A percentile compares a stretch with the other conserved stretches of the same genome.
Conservation (phyloP, 2,797 vertebrate species). For the Falco biarmicus region DNA sequence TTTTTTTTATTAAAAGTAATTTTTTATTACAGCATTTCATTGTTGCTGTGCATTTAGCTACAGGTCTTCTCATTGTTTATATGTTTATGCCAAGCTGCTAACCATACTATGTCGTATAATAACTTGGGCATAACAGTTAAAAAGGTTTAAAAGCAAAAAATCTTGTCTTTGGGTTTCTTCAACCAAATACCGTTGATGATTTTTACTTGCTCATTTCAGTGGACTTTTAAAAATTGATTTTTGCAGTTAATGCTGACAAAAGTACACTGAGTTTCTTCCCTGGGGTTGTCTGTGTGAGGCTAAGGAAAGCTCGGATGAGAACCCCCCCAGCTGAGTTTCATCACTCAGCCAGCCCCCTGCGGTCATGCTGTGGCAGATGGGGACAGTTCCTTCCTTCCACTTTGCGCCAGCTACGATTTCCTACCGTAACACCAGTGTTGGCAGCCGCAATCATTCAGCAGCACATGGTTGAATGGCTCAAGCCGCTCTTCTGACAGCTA, state of each 20-base stretch:
- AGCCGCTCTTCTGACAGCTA: neutral
- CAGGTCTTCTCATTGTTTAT: neutral
- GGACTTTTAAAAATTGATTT: neutral
- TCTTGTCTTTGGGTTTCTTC: neutral
- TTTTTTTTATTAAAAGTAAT: neutral
- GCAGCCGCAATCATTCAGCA: neutral
- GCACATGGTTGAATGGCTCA: rapidly evolving
- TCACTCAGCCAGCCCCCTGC: neutral
- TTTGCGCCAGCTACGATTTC: neutral
- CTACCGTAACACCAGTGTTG: rapidly evolving
- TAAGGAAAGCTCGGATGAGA: neutral
- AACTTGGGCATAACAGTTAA: neutral
- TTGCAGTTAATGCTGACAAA: neutral
- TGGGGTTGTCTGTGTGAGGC: neutral
- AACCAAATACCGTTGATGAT: neutral
- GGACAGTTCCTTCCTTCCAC: neutral
- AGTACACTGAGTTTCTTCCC: neutral
- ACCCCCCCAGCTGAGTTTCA: neutral
- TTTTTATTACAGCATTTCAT: neutral
- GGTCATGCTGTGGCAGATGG: neutral
- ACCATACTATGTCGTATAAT: neutral
- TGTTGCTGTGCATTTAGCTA: neutral
- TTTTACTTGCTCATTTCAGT: neutral
- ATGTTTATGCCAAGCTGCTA: neutral
- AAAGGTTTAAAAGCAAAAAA: neutral